Evolutionary conservation across 2,113 vertebrate species (phyloP), one percentile per base, ranked within the genome.

Genomic region (Rhinolophus sinicus): DNA sequence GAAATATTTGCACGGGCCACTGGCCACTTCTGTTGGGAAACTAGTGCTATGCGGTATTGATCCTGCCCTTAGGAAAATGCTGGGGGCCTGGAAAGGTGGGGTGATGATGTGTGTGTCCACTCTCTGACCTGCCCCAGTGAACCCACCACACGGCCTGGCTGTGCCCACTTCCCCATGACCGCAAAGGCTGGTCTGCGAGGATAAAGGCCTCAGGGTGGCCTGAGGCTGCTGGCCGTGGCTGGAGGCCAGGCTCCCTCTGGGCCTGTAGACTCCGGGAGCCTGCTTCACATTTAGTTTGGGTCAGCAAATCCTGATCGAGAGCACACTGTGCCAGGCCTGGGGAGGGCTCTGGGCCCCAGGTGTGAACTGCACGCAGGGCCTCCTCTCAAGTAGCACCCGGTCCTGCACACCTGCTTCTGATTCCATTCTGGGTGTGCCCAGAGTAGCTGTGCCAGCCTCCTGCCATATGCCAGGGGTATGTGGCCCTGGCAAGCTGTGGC

Each of bases 351-450:
- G 5, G 62, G 21, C 26, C 24, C 54, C 4, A 56, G 65, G 60
- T 60, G 65, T 60, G 54, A 89, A 8, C 52, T 0, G 2, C 38
- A 6, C 0, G 0, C 15, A 33, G 24, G 19, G 18, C 13, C 15
- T 35, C 40, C 13, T 35, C 69, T 70, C 7, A 1, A 26, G 22
- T 13, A n/a, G 54, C 82, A 73, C 64, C 58, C 35, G 8, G 47
- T 8, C 50, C 0, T 4, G 26, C 28, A 24, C 40, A 54, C 30
- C 15, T 24, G 62, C 10, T 52, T 92, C 83, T 21, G 28, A 47
- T 52, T n/a, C 38, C 1, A 0, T 22, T 62, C 67, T 24, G 24
- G 33, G 22, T 16, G 38, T 69, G n/a, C 47, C 28, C 8, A 47
- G 40, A 40, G 47, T 0, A 1, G 16, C 60, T 0, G 1, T 62